Percentiles rank a stretch among this genome's conserved stretches.
phyloP scores from a whole-genome alignment of 2,113 vertebrate genomes.

The Stegastes partitus region DNA sequence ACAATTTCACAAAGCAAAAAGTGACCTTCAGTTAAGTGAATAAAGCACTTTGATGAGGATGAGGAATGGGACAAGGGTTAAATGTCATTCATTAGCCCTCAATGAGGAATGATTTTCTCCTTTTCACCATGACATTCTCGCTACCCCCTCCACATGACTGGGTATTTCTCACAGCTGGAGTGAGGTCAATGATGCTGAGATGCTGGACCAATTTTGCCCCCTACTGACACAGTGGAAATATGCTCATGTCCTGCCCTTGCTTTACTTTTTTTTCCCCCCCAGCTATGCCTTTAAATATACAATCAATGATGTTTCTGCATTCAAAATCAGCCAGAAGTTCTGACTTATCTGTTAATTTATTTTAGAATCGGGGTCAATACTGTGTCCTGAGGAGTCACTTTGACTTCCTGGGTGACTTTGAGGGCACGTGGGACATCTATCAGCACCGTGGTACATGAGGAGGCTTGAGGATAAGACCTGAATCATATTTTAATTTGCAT shows the following conservation, averaged over 20 bases:
- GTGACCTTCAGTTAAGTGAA: conserved; percentile 18
- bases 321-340: background rate
- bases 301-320: conserved; percentile 12
- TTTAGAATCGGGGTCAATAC: conserved; percentile 3
- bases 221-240: conserved; percentile 70
- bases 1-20: conserved; percentile 20
- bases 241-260: conserved; percentile 26
- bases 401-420: background rate
- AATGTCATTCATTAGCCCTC: conserved; percentile 19
- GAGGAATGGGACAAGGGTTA: conserved; percentile 13
- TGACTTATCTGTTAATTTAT: background rate
- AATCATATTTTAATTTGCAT: background rate
- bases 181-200: conserved; percentile 55
- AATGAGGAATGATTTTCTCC: conserved; percentile 13
- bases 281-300: background rate
- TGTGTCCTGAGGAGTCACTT: conserved; percentile 14
- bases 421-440: conserved; percentile 24
- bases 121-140: conserved; percentile 19
- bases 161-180: conserved; percentile 34
- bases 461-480: background rate
- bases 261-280: conserved; percentile 14
- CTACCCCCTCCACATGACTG: conserved; percentile 5
- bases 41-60: conserved; percentile 20
- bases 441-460: conserved; percentile 4
- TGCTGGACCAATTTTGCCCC: conserved; percentile 78